These are phyloP conservation scores for Corydoras maculifer DNA, from an alignment of 2,113 vertebrate species.

Conservation along the genomic window DNA sequence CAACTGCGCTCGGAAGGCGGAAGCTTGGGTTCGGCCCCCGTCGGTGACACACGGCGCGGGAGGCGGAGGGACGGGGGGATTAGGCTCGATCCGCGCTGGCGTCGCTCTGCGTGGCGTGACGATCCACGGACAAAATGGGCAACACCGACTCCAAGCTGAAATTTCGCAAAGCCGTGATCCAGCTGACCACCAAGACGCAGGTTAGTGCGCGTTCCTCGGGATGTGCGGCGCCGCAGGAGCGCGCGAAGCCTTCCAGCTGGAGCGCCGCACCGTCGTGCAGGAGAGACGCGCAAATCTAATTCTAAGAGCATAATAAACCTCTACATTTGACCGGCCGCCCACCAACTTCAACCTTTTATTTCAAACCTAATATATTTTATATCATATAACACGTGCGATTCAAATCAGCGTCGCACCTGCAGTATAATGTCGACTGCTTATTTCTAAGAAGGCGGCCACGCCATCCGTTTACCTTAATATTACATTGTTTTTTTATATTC, in stretches of 20 bases:
- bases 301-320: no score
- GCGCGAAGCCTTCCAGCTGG: conserved; percentile 22
- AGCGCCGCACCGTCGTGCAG: conserved; percentile 20
- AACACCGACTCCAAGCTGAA: conserved; percentile 92
- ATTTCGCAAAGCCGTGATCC: conserved; percentile 97
- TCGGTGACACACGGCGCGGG: conserved; percentile 50
- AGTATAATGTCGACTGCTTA: no score
- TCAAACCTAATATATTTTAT: no score
- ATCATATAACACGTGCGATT: no score
- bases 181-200: conserved; percentile 97
- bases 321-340: no score
- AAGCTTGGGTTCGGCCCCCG: conserved; percentile 56
- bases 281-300: no score
- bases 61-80: conserved; percentile 48
- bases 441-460: no score
- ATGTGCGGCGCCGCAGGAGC: not conserved
- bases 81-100: conserved; percentile 51
- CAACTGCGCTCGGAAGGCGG: conserved; percentile 50
- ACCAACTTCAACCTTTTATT: no score
- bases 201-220: conserved; percentile 49
- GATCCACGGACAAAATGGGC: conserved; percentile 69
- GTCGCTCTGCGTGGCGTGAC: conserved; percentile 36
- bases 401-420: no score
- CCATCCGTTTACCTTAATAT: no score
- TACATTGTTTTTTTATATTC: no score